Conservation (phyloP, 2,888 invertebrate species). For the Plebejus melissa region DNA sequence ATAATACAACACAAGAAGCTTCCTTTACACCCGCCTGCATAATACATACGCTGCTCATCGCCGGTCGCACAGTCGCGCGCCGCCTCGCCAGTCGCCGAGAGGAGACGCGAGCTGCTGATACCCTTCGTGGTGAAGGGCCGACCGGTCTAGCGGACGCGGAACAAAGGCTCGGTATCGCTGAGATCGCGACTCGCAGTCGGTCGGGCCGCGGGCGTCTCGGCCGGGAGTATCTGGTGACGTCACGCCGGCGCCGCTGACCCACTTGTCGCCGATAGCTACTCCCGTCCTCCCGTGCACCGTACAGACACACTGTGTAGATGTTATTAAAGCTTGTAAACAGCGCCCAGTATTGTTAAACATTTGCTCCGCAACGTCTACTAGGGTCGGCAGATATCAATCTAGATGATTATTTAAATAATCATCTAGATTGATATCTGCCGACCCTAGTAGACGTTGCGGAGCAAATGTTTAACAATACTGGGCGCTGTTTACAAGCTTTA, state of each 20-base stretch:
- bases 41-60: neutral
- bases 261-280: slow-evolving; percentile 3
- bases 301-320: neutral
- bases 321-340: neutral
- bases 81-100: neutral
- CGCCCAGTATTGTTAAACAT: neutral
- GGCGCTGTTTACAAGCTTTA: neutral
- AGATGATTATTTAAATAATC: neutral
- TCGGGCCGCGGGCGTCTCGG: neutral
- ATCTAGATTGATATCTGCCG: neutral
- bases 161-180: slow-evolving; percentile 12
- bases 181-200: slow-evolving; percentile 24
- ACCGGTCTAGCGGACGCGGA: neutral
- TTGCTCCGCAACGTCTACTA: neutral
- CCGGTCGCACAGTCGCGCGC: neutral
- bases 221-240: slow-evolving; percentile 36
- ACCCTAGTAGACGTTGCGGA: neutral
- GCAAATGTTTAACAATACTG: neutral
- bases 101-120: neutral
- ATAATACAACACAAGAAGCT: slow-evolving; percentile 19
- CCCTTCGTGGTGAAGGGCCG: neutral
- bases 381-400: neutral
- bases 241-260: slow-evolving; percentile 32
- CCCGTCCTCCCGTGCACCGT: neutral
- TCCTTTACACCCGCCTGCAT: neutral